Conservation (phyloP, 2,888 invertebrate genomes). For the Malthinus flaveolus region DNA sequence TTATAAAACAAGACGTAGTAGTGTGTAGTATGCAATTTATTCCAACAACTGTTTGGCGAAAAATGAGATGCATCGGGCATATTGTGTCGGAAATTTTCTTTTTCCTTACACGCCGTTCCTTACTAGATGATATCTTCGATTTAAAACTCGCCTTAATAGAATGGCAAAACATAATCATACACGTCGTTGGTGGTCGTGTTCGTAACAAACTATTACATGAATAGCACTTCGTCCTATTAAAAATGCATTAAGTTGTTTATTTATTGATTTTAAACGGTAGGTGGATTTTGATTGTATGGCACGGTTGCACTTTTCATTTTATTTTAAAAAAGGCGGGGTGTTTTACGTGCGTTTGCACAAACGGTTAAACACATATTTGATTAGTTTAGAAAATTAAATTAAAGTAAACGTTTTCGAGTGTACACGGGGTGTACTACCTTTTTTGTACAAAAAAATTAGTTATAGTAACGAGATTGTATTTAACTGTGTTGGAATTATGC, state of each 20-base stretch:
- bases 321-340: too few relatives aligned
- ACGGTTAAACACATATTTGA: constrained; percentile 7
- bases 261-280: constrained; percentile 53
- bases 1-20: too few relatives aligned
- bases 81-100: constrained; percentile 28
- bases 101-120: constrained; percentile 23
- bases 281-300: constrained; percentile 41
- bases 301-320: constrained; percentile 6
- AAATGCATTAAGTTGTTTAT: constrained; percentile 53
- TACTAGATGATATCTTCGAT: constrained; percentile 48
- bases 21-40: too few relatives aligned
- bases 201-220: constrained; percentile 50
- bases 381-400: too few relatives aligned
- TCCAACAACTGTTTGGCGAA: constrained; percentile 5
- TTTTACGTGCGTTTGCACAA: constrained; percentile 12
- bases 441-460: too few relatives aligned
- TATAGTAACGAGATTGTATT: constrained; percentile 4
- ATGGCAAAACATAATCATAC: constrained; percentile 40
- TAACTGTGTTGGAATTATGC: constrained; percentile 19
- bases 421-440: too few relatives aligned
- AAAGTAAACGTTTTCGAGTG: too few relatives aligned
- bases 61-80: constrained; percentile 26
- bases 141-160: constrained; percentile 49
- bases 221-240: constrained; percentile 53
- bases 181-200: constrained; percentile 52